These are phyloP conservation scores for Leptoclinus maculatus DNA, from an alignment of 2,797 vertebrate species.

Conservation along the genomic window DNA sequence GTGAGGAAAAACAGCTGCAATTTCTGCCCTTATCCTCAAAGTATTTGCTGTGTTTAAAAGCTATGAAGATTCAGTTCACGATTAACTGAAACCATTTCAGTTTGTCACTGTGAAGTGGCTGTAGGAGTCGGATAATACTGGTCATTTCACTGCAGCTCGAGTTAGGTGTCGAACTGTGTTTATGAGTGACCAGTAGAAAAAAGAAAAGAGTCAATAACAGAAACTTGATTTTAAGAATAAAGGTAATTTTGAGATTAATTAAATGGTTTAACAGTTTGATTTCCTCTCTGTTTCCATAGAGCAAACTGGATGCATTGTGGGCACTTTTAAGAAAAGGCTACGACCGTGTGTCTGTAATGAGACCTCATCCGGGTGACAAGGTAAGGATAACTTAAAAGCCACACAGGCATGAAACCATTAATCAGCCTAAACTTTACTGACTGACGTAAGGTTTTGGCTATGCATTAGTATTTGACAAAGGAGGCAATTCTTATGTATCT, in stretches of 20 bases:
- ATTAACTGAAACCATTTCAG: constrained; percentile 33
- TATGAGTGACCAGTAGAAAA: background rate
- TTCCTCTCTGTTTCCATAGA: constrained; percentile 79
- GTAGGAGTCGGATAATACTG: background rate
- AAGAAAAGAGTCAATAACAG: background rate
- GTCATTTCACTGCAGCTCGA: background rate
- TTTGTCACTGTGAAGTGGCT: constrained; percentile 38
- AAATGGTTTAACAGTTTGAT: background rate
- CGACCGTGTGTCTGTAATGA: constrained; percentile 96
- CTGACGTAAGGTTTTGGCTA: constrained; percentile 32
- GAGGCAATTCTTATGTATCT: constrained; percentile 21
- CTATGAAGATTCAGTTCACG: constrained; percentile 38
- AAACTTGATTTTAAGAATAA: background rate
- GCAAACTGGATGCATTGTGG: constrained; percentile 96
- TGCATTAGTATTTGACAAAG: constrained; percentile 20
- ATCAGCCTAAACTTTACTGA: background rate
- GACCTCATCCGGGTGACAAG: constrained; percentile 97
- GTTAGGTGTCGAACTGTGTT: background rate
- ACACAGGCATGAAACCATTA: background rate
- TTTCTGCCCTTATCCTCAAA: constrained; percentile 67
- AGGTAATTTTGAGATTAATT: constrained; percentile 4
- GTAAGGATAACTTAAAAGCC: constrained; percentile 77
- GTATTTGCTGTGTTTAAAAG: constrained; percentile 59
- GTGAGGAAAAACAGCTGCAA: constrained; percentile 78
- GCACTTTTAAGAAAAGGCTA: constrained; percentile 94